Evolutionary conservation across 2,113 vertebrate genomes (phyloP).

Genomic region (Varanus salvator): DNA sequence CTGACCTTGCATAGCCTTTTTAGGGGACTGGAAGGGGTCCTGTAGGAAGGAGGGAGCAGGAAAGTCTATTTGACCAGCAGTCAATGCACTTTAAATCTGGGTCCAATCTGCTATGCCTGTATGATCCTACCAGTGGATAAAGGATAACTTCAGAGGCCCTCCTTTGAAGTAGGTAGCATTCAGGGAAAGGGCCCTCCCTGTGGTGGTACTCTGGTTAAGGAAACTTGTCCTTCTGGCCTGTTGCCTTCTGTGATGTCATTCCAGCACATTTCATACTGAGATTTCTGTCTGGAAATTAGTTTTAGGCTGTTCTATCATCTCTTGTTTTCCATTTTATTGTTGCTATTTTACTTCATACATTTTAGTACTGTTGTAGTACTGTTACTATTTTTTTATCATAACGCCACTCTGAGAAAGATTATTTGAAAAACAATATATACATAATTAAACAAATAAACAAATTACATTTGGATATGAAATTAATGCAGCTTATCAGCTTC

Average conservation of each 20-base stretch:
- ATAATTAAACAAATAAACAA: slow-evolving; percentile 1
- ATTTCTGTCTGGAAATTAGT: background rate
- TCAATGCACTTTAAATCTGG: too few species aligned
- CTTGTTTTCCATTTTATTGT: background rate
- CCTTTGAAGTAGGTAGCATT: background rate
- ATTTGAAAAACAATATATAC: background rate
- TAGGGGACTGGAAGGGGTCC: too few species aligned
- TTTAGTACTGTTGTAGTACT: background rate
- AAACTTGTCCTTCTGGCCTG: too few species aligned
- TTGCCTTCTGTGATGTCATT: background rate
- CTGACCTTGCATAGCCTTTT: too few species aligned
- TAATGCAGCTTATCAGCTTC: background rate
- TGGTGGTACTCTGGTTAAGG: background rate
- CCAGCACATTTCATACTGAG: background rate
- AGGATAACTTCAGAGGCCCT: background rate
- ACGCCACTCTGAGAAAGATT: background rate
- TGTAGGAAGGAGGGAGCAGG: too few species aligned
- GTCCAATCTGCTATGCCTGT: too few species aligned
- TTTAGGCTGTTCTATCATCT: background rate
- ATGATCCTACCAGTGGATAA: background rate
- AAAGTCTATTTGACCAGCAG: too few species aligned
- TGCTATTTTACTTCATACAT: background rate
- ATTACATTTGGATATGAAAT: slow-evolving; percentile 1
- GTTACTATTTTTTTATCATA: background rate
- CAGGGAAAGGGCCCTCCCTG: background rate